Base-by-base conservation (phyloP, 2,113 vertebrate species). In the Leptobrachium leishanense region DNA sequence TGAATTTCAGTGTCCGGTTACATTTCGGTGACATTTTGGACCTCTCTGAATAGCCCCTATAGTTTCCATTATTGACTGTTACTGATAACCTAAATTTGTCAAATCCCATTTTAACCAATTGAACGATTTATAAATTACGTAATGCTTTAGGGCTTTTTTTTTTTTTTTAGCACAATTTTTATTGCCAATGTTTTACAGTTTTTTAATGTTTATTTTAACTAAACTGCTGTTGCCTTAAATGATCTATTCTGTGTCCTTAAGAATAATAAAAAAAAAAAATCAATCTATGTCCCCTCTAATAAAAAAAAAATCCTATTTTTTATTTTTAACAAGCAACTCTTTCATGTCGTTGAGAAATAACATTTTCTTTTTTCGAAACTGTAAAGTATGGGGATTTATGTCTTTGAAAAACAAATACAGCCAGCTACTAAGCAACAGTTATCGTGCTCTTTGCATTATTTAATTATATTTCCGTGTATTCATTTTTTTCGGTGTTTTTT, bases 391-490 rank as follows among this genome's bases (percentile, higher is more conserved):
- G 43, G n/a, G 44, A 43, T 70, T 70, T 43, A 43, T 50, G 68
- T 13, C 44, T 70, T 70, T 70, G 44, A 70, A 70, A 15, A 70
- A 70, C 43, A 70, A 46, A 70, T 42, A 15, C 44, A 20, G 68
- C n/a, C 44, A 70, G 41, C 67, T 13, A 10, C 13, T 43, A 43
- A 68, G 2, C 43, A 44, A n/a, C 68, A 70, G 15, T 70, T 9
- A 44, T 70, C 44, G 5, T 43, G 3, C 43, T 50, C 13, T 70
- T 70, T 70, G 13, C 43, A 31, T 20, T 50, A 31, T 44, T 7
- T 31, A 46, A 44, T 64, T 42, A 70, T 15, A 44, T 46, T 70
- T 46, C 43, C 9, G 43, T 50, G 46, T 50, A 50, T 68, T 70
- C 44, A n/a, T 70, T 70, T 50, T 50, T 46, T 44, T 50, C 12